These are phyloP conservation scores for Manis javanica DNA, from an alignment of 2,797 vertebrate species.

Conservation along the genomic window DNA sequence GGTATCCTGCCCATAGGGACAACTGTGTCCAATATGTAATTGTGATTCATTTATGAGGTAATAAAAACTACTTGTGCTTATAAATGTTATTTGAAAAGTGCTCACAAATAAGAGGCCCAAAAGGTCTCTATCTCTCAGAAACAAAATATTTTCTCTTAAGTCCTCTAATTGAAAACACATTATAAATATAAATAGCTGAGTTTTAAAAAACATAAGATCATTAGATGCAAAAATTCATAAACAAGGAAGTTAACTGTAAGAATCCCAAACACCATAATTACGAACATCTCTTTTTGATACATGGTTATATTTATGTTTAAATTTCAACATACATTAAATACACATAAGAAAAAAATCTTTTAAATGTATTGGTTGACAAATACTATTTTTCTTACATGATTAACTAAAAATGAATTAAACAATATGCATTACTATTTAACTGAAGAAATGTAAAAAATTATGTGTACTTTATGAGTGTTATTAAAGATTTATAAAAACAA, in stretches of 20 bases:
- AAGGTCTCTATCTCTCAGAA: slow-evolving; percentile 33
- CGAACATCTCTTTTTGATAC: not conserved
- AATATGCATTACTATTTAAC: slow-evolving; percentile 19
- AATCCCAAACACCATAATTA: slow-evolving; percentile 14
- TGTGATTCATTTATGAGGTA: not conserved
- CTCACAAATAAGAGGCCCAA: not conserved
- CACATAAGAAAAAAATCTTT: not conserved
- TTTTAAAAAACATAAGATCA: slow-evolving; percentile 14
- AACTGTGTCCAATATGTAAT: not conserved
- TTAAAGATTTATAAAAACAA: slow-evolving; percentile 10
- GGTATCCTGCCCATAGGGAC: not conserved
- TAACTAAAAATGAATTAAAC: slow-evolving; percentile 5
- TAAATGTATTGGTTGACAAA: not conserved
- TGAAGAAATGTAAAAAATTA: not conserved
- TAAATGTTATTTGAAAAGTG: slow-evolving; percentile 30
- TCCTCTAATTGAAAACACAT: not conserved
- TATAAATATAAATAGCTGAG: not conserved
- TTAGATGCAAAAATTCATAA: not conserved
- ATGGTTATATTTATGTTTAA: not conserved
- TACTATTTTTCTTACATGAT: slow-evolving; percentile 5
- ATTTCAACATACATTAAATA: slow-evolving; percentile 32
- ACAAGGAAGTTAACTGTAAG: not conserved
- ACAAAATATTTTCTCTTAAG: slow-evolving; percentile 2
- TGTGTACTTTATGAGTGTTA: not conserved
- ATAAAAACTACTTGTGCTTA: not conserved